Evolutionary conservation across 1,140 invertebrate genomes (phyloP).

Genomic region (Homalodisca vitripennis): DNA sequence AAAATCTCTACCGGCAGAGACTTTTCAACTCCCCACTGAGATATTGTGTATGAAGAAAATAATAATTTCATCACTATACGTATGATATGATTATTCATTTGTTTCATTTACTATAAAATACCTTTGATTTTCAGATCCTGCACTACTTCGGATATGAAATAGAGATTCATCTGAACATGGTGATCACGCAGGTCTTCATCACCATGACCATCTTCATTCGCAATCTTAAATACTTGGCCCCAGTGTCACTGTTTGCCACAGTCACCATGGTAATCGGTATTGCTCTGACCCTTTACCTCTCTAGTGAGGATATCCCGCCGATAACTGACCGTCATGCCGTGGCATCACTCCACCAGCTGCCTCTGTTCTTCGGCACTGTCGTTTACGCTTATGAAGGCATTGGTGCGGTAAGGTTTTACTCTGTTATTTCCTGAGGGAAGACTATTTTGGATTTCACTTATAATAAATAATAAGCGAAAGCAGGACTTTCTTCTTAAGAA

Average conservation of each 20-base stretch:
- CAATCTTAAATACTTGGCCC: conserved; percentile 81
- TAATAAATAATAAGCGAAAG: not conserved
- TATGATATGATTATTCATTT: too few species aligned
- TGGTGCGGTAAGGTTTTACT: conserved; percentile 57
- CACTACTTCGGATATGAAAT: conserved; percentile 57
- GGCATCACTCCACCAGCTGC: conserved; percentile 58
- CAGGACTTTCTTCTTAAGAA: not conserved
- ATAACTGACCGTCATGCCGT: conserved; percentile 43
- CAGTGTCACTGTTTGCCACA: conserved; percentile 86
- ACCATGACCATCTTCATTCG: conserved; percentile 73
- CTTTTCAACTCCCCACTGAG: too few species aligned
- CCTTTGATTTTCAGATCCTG: conserved; percentile 56
- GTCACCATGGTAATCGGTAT: conserved; percentile 68
- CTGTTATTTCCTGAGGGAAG: not conserved
- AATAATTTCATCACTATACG: too few species aligned
- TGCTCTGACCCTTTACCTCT: conserved; percentile 78
- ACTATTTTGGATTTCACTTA: not conserved
- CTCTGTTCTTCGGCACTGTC: conserved; percentile 84
- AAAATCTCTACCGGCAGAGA: too few species aligned
- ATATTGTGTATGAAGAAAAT: too few species aligned
- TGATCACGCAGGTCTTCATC: conserved; percentile 65
- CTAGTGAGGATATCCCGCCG: conserved; percentile 35
- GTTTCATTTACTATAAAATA: not conserved
- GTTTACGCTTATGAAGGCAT: conserved; percentile 90
- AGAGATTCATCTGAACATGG: conserved; percentile 69